Evolutionary conservation across 2,888 invertebrate species (phyloP).

Genomic region (Byasa hedistus): DNA sequence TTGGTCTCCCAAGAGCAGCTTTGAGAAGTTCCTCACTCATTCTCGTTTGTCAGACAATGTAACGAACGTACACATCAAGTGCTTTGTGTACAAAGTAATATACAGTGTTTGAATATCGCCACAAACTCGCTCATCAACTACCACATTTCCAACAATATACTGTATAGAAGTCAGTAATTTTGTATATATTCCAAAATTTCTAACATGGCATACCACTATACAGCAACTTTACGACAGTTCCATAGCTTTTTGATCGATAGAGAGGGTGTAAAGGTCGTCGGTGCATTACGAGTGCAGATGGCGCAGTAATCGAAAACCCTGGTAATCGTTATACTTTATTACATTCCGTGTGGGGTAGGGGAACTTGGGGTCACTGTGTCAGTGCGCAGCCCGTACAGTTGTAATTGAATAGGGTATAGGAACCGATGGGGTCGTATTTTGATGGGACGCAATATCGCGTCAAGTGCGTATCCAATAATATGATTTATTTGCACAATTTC

Average conservation of each 20-base stretch:
- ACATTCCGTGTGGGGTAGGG: slow-evolving; percentile 4
- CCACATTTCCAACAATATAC: too few relatives aligned
- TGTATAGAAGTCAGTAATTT: too few relatives aligned
- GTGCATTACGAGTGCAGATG: slow-evolving; percentile 20
- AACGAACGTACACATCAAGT: too few relatives aligned
- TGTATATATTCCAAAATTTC: too few relatives aligned
- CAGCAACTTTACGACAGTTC: too few relatives aligned
- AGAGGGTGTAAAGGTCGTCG: neutral
- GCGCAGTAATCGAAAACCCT: slow-evolving; percentile 20
- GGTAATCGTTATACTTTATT: slow-evolving; percentile 25
- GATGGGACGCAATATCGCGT: slow-evolving; percentile 16
- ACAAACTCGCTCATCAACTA: too few relatives aligned
- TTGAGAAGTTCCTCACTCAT: too few relatives aligned
- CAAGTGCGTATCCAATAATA: slow-evolving; percentile 16
- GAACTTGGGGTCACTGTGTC: slow-evolving; percentile 25
- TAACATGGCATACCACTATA: too few relatives aligned
- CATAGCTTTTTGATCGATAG: neutral
- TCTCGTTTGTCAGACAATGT: too few relatives aligned
- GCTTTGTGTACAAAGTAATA: too few relatives aligned
- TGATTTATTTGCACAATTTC: too few relatives aligned
- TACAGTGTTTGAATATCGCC: neutral
- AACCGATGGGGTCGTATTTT: neutral
- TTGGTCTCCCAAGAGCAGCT: too few relatives aligned
- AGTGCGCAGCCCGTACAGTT: slow-evolving; percentile 7
- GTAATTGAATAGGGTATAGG: slow-evolving; percentile 11